phyloP scores from a whole-genome alignment of 2,888 invertebrate species.

The Ichneumon xanthorius region DNA sequence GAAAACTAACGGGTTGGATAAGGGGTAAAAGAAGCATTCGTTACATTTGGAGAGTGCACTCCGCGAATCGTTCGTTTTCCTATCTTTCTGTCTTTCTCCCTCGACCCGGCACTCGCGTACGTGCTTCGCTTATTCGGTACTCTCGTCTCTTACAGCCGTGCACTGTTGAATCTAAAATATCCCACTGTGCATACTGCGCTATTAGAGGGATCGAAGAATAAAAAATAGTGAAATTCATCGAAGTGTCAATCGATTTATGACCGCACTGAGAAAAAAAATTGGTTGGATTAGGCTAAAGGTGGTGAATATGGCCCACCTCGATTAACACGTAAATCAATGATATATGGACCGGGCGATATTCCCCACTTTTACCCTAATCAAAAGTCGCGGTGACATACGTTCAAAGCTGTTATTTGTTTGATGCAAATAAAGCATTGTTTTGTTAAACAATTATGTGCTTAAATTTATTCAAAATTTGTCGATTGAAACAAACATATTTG shows the following conservation, averaged over 20 bases:
- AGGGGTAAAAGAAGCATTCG: slow-evolving; percentile 63
- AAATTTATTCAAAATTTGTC: too few species aligned
- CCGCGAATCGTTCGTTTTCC: slow-evolving; percentile 61
- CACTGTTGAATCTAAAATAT: slow-evolving; percentile 14
- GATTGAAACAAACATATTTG: too few species aligned
- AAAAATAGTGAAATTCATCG: neutral
- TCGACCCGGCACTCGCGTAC: slow-evolving; percentile 26
- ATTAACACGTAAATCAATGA: too few species aligned
- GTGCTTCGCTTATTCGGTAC: slow-evolving; percentile 43
- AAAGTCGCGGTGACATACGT: too few species aligned
- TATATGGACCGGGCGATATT: too few species aligned
- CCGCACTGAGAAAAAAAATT: too few species aligned
- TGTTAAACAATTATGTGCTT: too few species aligned
- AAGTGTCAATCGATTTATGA: neutral
- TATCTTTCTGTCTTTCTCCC: slow-evolving; percentile 20
- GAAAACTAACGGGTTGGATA: slow-evolving; percentile 62
- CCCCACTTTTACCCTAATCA: too few species aligned
- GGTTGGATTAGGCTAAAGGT: too few species aligned
- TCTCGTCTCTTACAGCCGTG: slow-evolving; percentile 29
- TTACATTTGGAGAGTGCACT: slow-evolving; percentile 66
- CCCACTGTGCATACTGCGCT: neutral
- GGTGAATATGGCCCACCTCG: too few species aligned
- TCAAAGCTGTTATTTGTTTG: too few species aligned
- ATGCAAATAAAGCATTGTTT: too few species aligned
- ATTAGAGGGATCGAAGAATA: neutral